Conservation (phyloP, 2,888 invertebrate genomes). For the Phortica magna region DNA sequence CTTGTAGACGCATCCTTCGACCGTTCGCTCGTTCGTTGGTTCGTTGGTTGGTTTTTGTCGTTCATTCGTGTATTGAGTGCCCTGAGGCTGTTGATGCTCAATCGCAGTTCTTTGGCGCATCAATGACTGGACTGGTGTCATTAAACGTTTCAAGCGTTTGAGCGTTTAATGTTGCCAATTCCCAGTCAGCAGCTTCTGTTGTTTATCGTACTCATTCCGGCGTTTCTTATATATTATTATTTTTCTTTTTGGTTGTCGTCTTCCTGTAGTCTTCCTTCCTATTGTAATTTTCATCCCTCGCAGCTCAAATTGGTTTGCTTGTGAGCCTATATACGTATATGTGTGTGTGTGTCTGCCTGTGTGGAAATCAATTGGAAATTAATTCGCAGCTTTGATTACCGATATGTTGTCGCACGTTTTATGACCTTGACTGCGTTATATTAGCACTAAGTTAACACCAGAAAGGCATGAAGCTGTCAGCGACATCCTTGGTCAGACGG, state of each 20-base stretch:
- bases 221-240: background rate
- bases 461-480: background rate
- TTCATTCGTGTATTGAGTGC: background rate
- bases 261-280: constrained; percentile 70
- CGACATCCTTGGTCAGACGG: background rate
- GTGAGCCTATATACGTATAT: too few species aligned
- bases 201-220: constrained; percentile 14
- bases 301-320: background rate
- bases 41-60: background rate
- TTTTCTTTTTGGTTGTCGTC: constrained; percentile 50
- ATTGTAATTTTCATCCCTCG: background rate
- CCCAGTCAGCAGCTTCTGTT: constrained; percentile 32
- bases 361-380: constrained; percentile 70
- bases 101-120: constrained; percentile 61
- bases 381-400: constrained; percentile 72
- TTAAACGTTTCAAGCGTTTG: constrained; percentile 60
- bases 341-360: constrained; percentile 58
- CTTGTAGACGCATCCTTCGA: background rate
- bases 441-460: background rate
- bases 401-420: constrained; percentile 70
- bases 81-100: constrained; percentile 18
- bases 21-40: background rate
- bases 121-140: constrained; percentile 70
- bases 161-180: constrained; percentile 62
- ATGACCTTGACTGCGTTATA: constrained; percentile 67